phyloP scores from a whole-genome alignment of 30 jellyfish, hydroid and myxozoan genomes.

The Pseudorhiza aurosa region DNA sequence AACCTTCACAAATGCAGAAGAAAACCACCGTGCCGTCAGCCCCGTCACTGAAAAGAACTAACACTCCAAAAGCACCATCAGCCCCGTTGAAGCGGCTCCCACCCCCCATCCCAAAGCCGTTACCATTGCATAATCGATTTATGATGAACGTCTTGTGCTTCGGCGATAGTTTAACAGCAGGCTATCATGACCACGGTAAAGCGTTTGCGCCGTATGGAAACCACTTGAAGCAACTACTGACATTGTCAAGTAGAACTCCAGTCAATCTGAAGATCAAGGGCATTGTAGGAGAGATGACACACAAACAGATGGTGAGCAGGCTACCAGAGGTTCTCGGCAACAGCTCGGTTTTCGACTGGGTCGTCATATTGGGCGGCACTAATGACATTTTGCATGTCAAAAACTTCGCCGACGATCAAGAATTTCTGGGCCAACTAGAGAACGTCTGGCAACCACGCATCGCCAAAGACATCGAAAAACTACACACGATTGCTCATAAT shows the following conservation, averaged over 20 bases:
- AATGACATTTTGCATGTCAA: slow-evolving; percentile 96
- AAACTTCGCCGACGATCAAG: slow-evolving; percentile 97
- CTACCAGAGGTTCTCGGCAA: slow-evolving; percentile 95
- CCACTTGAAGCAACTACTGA: slow-evolving; percentile 56
- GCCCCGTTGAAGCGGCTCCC: slow-evolving; percentile 48
- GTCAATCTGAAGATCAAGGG: slow-evolving; percentile 84
- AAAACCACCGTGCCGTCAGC: slow-evolving; percentile 14
- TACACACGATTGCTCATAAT: slow-evolving; percentile 87
- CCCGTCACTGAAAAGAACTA: slow-evolving; percentile 7
- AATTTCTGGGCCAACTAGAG: slow-evolving; percentile 89
- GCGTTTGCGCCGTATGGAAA: slow-evolving; percentile 85
- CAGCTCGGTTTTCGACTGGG: slow-evolving; percentile 89
- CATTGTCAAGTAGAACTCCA: slow-evolving; percentile 45
- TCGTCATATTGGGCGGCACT: slow-evolving; percentile 92
- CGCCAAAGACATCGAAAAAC: slow-evolving; percentile 86
- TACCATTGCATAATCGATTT: slow-evolving; percentile 69
- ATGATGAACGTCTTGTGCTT: slow-evolving; percentile 83
- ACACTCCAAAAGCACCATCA: slow-evolving; percentile 7
- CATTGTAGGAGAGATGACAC: slow-evolving; percentile 99
- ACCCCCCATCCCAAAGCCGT: slow-evolving; percentile 82
- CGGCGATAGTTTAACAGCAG: slow-evolving; percentile 99
- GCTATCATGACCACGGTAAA: slow-evolving; percentile 93
- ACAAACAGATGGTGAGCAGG: slow-evolving; percentile 92
- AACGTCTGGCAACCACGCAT: slow-evolving; percentile 98
- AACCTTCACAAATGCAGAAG: slow-evolving; percentile 45